Evolutionary conservation across 2,888 invertebrate species (phyloP).

Genomic region (Ennomos fuscantarius): DNA sequence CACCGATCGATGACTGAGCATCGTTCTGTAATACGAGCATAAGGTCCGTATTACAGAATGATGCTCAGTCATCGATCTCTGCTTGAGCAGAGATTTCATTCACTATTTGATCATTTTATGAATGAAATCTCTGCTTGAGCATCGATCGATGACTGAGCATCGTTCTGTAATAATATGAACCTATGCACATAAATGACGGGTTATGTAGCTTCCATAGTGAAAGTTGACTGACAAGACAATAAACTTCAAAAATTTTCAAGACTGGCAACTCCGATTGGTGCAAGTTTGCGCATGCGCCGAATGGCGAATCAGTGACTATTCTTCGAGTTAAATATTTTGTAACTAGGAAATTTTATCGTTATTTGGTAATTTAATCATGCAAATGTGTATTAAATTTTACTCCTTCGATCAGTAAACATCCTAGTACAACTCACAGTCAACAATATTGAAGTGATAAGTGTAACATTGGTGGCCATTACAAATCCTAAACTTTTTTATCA

Average conservation of each 20-base stretch:
- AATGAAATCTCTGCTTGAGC: too few relatives aligned
- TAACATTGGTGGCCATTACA: slow-evolving; percentile 85
- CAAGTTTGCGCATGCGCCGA: slow-evolving; percentile 86
- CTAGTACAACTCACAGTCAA: slow-evolving; percentile 51
- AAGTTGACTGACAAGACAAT: slow-evolving; percentile 5
- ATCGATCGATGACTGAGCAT: too few relatives aligned
- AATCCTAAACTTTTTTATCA: slow-evolving; percentile 84
- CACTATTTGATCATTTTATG: too few relatives aligned
- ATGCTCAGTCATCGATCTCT: too few relatives aligned
- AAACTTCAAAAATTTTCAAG: slow-evolving; percentile 17
- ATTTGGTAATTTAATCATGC: slow-evolving; percentile 75
- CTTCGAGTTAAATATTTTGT: slow-evolving; percentile 82
- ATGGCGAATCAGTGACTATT: slow-evolving; percentile 84
- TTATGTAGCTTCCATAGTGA: background rate
- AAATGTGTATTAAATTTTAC: slow-evolving; percentile 64
- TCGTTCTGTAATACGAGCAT: too few relatives aligned
- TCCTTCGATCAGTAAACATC: slow-evolving; percentile 53
- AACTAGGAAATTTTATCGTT: slow-evolving; percentile 82
- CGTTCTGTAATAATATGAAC: too few relatives aligned
- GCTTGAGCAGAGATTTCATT: too few relatives aligned
- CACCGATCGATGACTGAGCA: too few relatives aligned
- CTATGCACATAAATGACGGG: background rate
- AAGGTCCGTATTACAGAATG: too few relatives aligned
- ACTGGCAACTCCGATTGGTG: slow-evolving; percentile 67
- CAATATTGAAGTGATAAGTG: slow-evolving; percentile 75